Percentiles rank a stretch among this genome's conserved stretches.
Evolutionary conservation across 2,797 vertebrate genomes (phyloP).

Genomic region (Pelochelys cantorii): DNA sequence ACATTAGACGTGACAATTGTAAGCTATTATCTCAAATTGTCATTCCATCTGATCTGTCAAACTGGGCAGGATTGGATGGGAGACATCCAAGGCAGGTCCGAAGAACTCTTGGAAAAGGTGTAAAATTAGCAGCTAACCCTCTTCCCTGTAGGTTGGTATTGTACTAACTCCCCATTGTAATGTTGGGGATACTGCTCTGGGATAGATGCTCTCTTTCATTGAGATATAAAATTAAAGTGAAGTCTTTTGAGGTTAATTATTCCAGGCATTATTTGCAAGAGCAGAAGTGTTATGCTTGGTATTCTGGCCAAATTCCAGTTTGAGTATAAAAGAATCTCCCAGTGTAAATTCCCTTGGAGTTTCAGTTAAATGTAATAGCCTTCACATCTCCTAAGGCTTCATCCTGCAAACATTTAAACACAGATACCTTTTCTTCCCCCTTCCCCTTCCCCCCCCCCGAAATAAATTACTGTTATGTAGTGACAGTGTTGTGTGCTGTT

Average conservation of each 20-base stretch:
- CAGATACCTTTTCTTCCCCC: neutral
- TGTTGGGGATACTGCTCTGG: neutral
- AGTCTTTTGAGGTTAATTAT: neutral
- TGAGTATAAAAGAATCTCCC: neutral
- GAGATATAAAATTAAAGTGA: neutral
- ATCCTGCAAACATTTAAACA: neutral
- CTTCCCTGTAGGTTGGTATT: neutral
- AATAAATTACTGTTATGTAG: neutral
- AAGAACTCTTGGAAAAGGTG: neutral
- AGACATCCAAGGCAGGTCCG: neutral
- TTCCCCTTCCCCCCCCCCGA: neutral
- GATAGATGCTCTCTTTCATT: neutral
- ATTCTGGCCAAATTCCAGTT: no score
- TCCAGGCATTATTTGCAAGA: no score
- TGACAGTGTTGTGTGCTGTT: neutral
- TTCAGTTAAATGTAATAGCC: neutral
- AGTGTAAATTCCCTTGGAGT: neutral
- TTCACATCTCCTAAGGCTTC: accelerated
- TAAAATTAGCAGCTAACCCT: neutral
- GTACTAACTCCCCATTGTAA: neutral
- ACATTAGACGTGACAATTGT: neutral
- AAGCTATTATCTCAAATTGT: neutral
- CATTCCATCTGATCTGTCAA: neutral
- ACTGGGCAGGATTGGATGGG: neutral
- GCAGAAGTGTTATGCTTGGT: no score